These are phyloP conservation scores for Leucophenga maculata DNA, from an alignment of 2,888 invertebrate genomes.

Conservation along the genomic window DNA sequence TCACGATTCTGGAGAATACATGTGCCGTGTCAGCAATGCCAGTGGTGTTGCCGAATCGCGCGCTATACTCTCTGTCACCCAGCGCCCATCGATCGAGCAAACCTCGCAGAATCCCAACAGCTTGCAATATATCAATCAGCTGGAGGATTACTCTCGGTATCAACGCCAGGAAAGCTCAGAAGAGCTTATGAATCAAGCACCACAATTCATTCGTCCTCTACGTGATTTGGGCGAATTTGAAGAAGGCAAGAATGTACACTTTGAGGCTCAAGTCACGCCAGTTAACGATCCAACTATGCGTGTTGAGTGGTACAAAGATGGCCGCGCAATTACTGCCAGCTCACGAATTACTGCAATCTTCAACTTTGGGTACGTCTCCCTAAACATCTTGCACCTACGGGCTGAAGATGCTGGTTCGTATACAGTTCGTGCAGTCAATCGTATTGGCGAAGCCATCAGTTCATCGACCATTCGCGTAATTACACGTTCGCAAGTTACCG, in stretches of 20 bases:
- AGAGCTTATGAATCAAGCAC: slow-evolving; percentile 85
- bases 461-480: slow-evolving; percentile 84
- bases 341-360: slow-evolving; percentile 97
- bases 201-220: slow-evolving; percentile 90
- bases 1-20: slow-evolving; percentile 92
- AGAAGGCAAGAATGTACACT: slow-evolving; percentile 93
- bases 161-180: slow-evolving; percentile 89
- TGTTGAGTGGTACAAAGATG: slow-evolving; percentile 97
- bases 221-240: slow-evolving; percentile 88
- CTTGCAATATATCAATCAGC: slow-evolving; percentile 89
- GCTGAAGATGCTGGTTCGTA: slow-evolving; percentile 98
- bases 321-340: slow-evolving; percentile 94
- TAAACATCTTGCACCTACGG: slow-evolving; percentile 98
- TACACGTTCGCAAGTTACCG: slow-evolving; percentile 86
- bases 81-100: slow-evolving; percentile 87
- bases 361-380: slow-evolving; percentile 99
- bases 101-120: slow-evolving; percentile 93
- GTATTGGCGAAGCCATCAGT: slow-evolving; percentile 91
- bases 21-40: slow-evolving; percentile 89
- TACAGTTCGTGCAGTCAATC: slow-evolving; percentile 91
- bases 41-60: slow-evolving; percentile 90
- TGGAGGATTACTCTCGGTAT: slow-evolving; percentile 92
- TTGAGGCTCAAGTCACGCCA: slow-evolving; percentile 92
- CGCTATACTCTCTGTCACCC: slow-evolving; percentile 85
- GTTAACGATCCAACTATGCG: slow-evolving; percentile 94